A percentile compares a stretch with the other conserved stretches of the same genome.
These are phyloP conservation scores for Phrynocephalus versicolor DNA, from an alignment of 2,113 vertebrate genomes.

Conservation along the genomic window DNA sequence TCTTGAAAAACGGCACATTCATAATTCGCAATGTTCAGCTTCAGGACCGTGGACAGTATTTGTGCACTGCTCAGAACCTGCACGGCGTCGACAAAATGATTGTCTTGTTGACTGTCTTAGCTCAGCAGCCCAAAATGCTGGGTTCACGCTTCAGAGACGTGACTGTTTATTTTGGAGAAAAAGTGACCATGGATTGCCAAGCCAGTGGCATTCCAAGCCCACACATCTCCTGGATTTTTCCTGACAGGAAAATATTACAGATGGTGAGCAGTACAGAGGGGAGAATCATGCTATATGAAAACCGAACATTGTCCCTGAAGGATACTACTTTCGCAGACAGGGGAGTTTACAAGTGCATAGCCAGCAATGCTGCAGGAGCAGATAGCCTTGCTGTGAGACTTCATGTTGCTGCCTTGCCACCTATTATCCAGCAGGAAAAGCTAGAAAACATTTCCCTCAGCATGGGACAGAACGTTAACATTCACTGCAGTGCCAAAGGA, in stretches of 20 bases:
- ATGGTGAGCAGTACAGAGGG: constrained; percentile 49
- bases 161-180: constrained; percentile 79
- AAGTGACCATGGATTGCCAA: constrained; percentile 79
- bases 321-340: constrained; percentile 76
- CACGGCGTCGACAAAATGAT: constrained; percentile 78
- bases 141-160: constrained; percentile 79
- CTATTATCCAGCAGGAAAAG: constrained; percentile 80
- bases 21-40: constrained; percentile 79
- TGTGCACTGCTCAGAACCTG: constrained; percentile 83
- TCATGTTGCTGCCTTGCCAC: constrained; percentile 79
- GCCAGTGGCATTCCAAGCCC: constrained; percentile 81
- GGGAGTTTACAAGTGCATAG: constrained; percentile 87
- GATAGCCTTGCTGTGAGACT: constrained; percentile 83
- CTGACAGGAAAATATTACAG: constrained; percentile 75
- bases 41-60: constrained; percentile 85
- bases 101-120: constrained; percentile 75
- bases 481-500: constrained; percentile 85
- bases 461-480: constrained; percentile 74
- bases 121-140: constrained; percentile 78
- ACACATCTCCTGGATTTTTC: constrained; percentile 87
- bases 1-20: constrained; percentile 85
- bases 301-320: constrained; percentile 81
- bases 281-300: constrained; percentile 73
- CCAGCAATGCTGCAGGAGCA: constrained; percentile 83
- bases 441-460: constrained; percentile 78